A percentile compares a stretch with the other conserved stretches of the same genome.
phyloP scores from a whole-genome alignment of 2,888 invertebrate species.

The Dynastes grantii region DNA sequence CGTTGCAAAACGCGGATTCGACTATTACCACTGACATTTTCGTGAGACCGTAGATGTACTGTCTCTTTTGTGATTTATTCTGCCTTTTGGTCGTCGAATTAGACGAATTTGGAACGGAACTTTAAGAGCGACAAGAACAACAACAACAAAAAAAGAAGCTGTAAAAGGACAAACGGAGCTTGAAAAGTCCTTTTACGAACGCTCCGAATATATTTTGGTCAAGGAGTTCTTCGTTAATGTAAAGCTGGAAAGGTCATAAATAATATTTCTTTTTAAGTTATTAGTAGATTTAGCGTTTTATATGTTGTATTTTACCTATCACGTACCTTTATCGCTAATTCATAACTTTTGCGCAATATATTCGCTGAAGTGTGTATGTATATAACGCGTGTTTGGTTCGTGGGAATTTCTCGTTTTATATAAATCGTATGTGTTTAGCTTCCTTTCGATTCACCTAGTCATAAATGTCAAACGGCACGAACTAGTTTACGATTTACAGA shows the following conservation, averaged over 20 bases:
- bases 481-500: too few relatives aligned
- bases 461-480: too few relatives aligned
- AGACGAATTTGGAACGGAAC: slow-evolving; percentile 2
- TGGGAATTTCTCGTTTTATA: neutral
- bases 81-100: neutral
- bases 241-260: neutral
- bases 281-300: neutral
- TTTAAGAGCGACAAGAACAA: neutral
- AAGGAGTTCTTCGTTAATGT: slow-evolving; percentile 11
- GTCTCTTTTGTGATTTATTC: slow-evolving; percentile 3
- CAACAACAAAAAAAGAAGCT: neutral
- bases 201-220: slow-evolving; percentile 24
- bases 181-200: slow-evolving; percentile 22
- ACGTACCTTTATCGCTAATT: neutral
- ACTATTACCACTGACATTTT: slow-evolving; percentile 29
- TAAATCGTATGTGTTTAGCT: neutral
- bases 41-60: neutral
- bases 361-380: too few relatives aligned
- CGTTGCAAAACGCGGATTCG: neutral
- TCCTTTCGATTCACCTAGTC: neutral
- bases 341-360: neutral
- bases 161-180: slow-evolving; percentile 5
- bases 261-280: neutral
- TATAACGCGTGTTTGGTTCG: neutral
- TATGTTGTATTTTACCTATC: too few relatives aligned